These are phyloP conservation scores for Phymatocera aterrima DNA, from an alignment of 2,888 invertebrate species.

Conservation along the genomic window DNA sequence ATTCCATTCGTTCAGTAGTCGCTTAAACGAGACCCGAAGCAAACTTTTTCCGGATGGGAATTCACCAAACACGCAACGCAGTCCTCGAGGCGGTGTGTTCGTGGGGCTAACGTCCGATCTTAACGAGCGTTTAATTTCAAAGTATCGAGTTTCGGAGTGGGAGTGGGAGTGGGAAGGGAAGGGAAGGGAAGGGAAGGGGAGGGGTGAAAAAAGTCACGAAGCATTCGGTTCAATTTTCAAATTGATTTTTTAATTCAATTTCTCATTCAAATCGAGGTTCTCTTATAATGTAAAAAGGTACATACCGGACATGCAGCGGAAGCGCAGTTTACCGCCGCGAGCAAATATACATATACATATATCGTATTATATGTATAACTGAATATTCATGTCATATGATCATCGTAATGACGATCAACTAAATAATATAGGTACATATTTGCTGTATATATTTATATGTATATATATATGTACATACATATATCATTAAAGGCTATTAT, in stretches of 20 bases:
- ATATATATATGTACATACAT: conserved; percentile 25
- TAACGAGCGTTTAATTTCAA: background rate
- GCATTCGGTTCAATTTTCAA: conserved; percentile 12
- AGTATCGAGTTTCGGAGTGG: no score
- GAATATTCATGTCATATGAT: conserved; percentile 30
- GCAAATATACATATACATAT: conserved; percentile 45
- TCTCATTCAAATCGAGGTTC: conserved; percentile 52
- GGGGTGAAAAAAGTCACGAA: background rate
- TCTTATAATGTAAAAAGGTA: conserved; percentile 61
- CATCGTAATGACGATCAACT: conserved; percentile 28
- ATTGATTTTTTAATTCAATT: conserved; percentile 58
- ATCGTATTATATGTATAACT: conserved; percentile 37
- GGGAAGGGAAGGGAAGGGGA: no score
- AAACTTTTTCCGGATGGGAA: background rate
- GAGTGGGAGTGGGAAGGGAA: background rate
- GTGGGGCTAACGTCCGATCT: background rate
- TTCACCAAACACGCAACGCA: conserved; percentile 1
- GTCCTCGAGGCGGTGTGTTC: conserved; percentile 5
- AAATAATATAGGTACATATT: conserved; percentile 40
- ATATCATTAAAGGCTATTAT: conserved; percentile 48
- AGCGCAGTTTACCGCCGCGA: conserved; percentile 44
- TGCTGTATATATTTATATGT: conserved; percentile 16
- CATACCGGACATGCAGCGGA: conserved; percentile 55
- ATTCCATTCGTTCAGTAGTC: background rate
- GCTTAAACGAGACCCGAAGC: background rate